Base-by-base conservation (phyloP, 2,113 vertebrate species). In the Sander vitreus region DNA sequence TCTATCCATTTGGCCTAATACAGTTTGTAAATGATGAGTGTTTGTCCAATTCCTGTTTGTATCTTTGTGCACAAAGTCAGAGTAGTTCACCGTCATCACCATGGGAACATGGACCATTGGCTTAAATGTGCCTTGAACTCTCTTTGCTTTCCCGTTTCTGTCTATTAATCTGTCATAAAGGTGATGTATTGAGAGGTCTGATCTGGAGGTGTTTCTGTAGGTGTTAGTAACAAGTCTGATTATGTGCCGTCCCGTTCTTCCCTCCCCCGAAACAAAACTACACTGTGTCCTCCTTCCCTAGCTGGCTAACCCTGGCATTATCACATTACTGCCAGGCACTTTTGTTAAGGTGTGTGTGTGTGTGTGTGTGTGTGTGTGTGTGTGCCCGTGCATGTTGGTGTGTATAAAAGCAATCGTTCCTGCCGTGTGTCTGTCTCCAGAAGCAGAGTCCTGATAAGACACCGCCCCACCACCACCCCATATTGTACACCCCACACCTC, bases 391-490 rank as follows among this genome's bases (percentile, higher is more conserved):
- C 23, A 58, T 71, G 81, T 85, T 21, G 19, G 80, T 83, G 84
- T 84, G 84, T 86, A 96, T 97, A 96, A 97, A 97, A 97, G 97
- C 97, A 99, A 97, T 98, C 97, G 97, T 96, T 97, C 95, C 96
- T 97, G 95, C 96, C 94, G 96, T 96, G 96, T 95, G 95, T 95
- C 96, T 96, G 97, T 97, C 96, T 98, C 96, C 97, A 97, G 97
- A 97, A 97, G 98, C 96, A 96, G 94, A 95, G 96, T 95, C 96
- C 97, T 97, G 98, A 99, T 99, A 99, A 99, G 97, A 96, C 96
- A 93, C 96, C 95, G 95, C 96, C 97, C 55, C 57, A 57, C 45
- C 65, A 79, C 73, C 47, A 62, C 66, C 64, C 57, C 47, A 82
- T 71, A 73, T 70, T 84, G 80, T 80, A 62, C 70, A 73, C n/a